phyloP scores from a whole-genome alignment of 2,888 invertebrate genomes.

The Diarsia rubi region DNA sequence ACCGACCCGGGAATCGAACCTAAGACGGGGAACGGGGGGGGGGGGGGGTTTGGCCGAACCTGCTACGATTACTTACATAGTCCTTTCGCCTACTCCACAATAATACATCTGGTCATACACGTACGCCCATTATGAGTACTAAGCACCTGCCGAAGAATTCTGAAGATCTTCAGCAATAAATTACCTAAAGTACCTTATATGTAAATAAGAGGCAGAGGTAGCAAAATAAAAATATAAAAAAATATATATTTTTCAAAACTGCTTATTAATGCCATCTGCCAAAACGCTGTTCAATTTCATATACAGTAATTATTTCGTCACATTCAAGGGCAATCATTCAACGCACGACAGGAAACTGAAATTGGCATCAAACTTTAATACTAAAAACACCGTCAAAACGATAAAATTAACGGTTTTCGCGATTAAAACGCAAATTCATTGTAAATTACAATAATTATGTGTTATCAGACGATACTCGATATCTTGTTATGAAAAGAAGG shows the following conservation, averaged over 20 bases:
- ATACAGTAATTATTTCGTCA: constrained; percentile 30
- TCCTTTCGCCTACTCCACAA: no score
- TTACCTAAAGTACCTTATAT: neutral
- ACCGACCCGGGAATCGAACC: no score
- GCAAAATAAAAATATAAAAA: neutral
- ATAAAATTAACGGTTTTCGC: constrained; percentile 33
- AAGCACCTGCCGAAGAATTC: no score
- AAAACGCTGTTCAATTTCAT: neutral
- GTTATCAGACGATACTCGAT: constrained; percentile 31
- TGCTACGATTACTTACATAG: neutral
- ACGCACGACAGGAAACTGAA: constrained; percentile 48
- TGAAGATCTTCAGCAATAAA: neutral
- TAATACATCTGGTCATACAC: no score
- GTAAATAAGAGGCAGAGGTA: neutral
- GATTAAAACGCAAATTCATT: constrained; percentile 24
- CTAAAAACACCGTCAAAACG: constrained; percentile 38
- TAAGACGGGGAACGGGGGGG: no score
- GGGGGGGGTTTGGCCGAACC: no score
- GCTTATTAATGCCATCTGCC: neutral
- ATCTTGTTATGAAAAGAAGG: constrained; percentile 18
- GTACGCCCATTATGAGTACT: no score
- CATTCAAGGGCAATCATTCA: constrained; percentile 49
- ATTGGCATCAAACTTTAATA: constrained; percentile 46
- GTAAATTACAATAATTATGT: constrained; percentile 23
- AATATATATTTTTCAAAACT: neutral